These are phyloP conservation scores for Lasioglossum lativentre DNA, from an alignment of 2,888 invertebrate species.

Conservation along the genomic window DNA sequence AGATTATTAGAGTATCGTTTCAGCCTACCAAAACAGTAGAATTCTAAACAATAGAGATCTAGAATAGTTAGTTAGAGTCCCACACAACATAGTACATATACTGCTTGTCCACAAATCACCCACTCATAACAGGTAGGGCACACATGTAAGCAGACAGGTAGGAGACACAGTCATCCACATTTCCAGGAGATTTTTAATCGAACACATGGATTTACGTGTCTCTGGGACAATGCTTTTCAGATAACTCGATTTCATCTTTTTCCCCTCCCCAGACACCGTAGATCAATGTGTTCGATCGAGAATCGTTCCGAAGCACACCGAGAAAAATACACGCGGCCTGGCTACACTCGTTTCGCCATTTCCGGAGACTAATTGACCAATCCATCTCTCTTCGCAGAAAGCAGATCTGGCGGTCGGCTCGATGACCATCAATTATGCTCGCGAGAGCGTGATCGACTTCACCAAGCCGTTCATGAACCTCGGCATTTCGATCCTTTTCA, in stretches of 20 bases:
- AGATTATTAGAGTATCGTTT: not conserved
- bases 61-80: not conserved
- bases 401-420: constrained; percentile 95
- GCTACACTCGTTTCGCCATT: not conserved
- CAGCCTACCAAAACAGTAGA: not conserved
- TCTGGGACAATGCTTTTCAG: not conserved
- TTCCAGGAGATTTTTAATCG: not conserved
- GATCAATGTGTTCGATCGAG: constrained; percentile 17
- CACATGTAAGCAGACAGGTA: not conserved
- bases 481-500: constrained; percentile 94
- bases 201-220: not conserved
- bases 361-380: constrained; percentile 19
- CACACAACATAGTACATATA: not conserved
- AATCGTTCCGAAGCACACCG: not conserved
- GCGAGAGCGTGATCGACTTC: constrained; percentile 96
- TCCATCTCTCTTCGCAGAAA: constrained; percentile 86
- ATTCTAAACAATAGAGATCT: not conserved
- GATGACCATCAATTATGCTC: constrained; percentile 95
- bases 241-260: not conserved
- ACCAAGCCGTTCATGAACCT: constrained; percentile 97
- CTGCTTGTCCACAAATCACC: not conserved
- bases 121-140: constrained; percentile 27
- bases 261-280: not conserved
- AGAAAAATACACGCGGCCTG: not conserved
- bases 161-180: constrained; percentile 3